Evolutionary conservation across 2,113 vertebrate species (phyloP).

Genomic region (Verasper variegatus): DNA sequence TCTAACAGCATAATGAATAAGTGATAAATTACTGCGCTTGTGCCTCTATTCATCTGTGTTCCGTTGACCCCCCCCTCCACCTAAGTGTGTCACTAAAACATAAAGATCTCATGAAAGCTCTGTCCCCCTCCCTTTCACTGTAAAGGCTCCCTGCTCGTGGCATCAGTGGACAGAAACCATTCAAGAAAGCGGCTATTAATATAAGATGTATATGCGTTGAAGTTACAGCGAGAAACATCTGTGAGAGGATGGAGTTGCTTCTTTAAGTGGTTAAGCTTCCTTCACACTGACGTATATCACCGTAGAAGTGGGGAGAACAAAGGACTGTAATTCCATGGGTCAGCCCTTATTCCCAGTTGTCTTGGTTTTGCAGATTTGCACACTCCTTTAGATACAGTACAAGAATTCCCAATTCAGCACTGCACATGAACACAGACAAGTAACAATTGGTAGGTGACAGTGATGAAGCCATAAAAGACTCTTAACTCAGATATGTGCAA

Average conservation of each 20-base stretch:
- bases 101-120: background rate
- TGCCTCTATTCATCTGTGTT: slow-evolving; percentile 5
- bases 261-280: slow-evolving; percentile 45
- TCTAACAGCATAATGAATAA: slow-evolving; percentile 14
- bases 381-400: background rate
- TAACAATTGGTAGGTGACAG: background rate
- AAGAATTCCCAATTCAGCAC: slow-evolving; percentile 3
- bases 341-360: background rate
- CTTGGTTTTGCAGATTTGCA: slow-evolving; percentile 14
- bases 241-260: slow-evolving; percentile 7
- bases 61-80: background rate
- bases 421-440: slow-evolving; percentile 10
- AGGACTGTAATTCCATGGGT: slow-evolving; percentile 11
- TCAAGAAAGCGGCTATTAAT: slow-evolving; percentile 39
- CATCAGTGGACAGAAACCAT: slow-evolving; percentile 19
- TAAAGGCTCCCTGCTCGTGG: background rate
- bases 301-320: slow-evolving; percentile 22
- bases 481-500: background rate
- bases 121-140: background rate
- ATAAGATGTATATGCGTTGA: slow-evolving; percentile 29
- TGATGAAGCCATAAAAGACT: background rate
- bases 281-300: slow-evolving; percentile 46
- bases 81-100: background rate
- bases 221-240: background rate
- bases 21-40: slow-evolving; percentile 18